Evolutionary conservation across 2,888 invertebrate genomes (phyloP), one percentile per base, ranked within the genome.

Genomic region (Gnatocerus cornutus): DNA sequence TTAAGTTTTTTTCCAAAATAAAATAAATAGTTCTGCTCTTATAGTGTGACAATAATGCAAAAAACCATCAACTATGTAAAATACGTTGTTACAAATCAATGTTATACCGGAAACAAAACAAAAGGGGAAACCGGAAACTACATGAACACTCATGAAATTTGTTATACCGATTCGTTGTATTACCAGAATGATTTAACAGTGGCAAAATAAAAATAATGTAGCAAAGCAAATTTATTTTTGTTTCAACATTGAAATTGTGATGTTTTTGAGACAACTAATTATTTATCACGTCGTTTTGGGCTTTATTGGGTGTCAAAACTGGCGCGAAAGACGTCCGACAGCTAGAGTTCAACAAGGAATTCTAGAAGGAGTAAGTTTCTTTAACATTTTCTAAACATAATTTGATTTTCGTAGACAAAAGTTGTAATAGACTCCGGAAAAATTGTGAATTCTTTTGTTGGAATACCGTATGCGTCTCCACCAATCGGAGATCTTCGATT

Each of bases 391-490:
- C 13, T 10, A 39, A 5, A 13, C 12, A 48, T 16, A 16, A 45
- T 46, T 62, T 68, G n/a, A 14, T 43, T 55, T 41, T 41, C 10
- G 1, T 6, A 70, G 70, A 21, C 30, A 1, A 61, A 55, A 39
- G 87, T 91, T 30, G 91, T 89, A 79, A 87, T 90, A 8, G 91
- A 91, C 76, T 87, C 89, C 9, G 85, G 89, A 59, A 87, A 85
- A 53, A 88, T 90, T 0, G 88, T 92, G 3, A 91, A 91, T 83
- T 90, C 91, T 56, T 94, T 89, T 83, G 87, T 91, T 74, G 93
- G 95, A 12, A 89, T 96, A 69, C 96, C 95, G 0, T 96, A 93
- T 79, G 95, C 95, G 21, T 88, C 90, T 72, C 89, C 95, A 9
- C 95, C 95, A 0, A 80, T 90, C 53, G 93, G 91, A n/a, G 85